These are phyloP conservation scores for Amblyjoppa fuscipennis DNA, from an alignment of 2,888 invertebrate genomes.

Conservation along the genomic window DNA sequence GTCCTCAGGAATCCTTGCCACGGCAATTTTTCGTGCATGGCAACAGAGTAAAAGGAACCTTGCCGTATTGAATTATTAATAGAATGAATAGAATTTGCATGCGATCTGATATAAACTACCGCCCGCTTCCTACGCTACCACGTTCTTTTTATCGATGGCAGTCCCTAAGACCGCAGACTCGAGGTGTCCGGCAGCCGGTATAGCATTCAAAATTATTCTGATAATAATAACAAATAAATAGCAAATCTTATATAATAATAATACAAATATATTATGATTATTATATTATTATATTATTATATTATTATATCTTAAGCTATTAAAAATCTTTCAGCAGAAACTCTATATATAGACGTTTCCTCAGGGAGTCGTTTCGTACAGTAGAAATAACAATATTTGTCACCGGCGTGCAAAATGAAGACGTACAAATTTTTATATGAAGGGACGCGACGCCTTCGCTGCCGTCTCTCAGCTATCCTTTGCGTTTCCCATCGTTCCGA, in stretches of 20 bases:
- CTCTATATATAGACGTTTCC: too few species aligned
- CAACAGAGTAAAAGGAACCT: constrained; percentile 28
- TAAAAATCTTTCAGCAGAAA: too few species aligned
- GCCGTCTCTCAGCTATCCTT: constrained; percentile 34
- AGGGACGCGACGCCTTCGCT: constrained; percentile 44
- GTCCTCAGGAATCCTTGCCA: constrained; percentile 21
- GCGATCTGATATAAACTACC: constrained; percentile 29
- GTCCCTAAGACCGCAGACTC: constrained; percentile 40
- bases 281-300: neutral
- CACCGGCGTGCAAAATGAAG: constrained; percentile 73
- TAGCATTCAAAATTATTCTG: neutral
- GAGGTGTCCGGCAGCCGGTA: neutral
- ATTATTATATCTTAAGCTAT: too few species aligned
- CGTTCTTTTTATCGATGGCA: constrained; percentile 65
- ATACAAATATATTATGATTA: neutral
- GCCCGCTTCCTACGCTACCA: constrained; percentile 49
- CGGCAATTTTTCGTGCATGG: constrained; percentile 26
- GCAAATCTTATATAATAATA: neutral
- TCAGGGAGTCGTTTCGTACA: neutral
- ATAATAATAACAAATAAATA: neutral
- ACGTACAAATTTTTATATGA: constrained; percentile 73
- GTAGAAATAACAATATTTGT: neutral
- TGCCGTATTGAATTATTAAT: constrained; percentile 47
- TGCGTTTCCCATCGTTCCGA: constrained; percentile 63
- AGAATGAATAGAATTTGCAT: constrained; percentile 46